Base-by-base conservation (phyloP, 2,113 vertebrate genomes). In the Platycercus adscitus region DNA sequence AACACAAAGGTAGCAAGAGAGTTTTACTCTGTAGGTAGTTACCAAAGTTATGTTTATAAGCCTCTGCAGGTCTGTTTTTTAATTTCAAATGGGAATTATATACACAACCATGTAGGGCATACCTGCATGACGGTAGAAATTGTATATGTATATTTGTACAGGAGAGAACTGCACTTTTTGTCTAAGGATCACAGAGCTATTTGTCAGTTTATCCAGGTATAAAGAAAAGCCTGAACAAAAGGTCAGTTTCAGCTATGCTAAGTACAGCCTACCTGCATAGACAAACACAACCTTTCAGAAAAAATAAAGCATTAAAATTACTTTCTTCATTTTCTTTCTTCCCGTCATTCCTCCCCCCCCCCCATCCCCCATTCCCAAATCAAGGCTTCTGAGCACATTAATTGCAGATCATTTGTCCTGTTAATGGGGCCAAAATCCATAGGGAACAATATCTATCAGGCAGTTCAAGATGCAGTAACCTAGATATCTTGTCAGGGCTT, bases 321-420 rank as follows among this genome's bases (percentile, higher is more conserved):
- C 31, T 16, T 31, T 75, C 75, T 66, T 58, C 1, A 8, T 86
- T 82, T 95, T 55, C 72, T 77, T 79, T 85, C 49, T 89, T 83
- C 18, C 8, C 66, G 55, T 78, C 11, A 3, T 39, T 9, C 37
- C 2, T 11, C 10, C 39, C 39, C 10, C 39, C 39, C 10, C 9
- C 10, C 6, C 7, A 5, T 37, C n/a, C 12, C 5, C 15, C 31
- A 17, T 33, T 12, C 26, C 70, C 63, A 77, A 78, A 78, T 86
- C 43, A 64, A 88, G 56, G 60, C 52, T 86, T 90, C 76, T 49
- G 76, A 91, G 82, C 80, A 60, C 0, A 0, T 91, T 88, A 83
- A 86, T 60, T 94, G 88, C 82, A 90, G 68, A 93, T 96, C 82
- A 93, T 90, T 96, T 96, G 91, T 90, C 90, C 86, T 88, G 58